Conservation (phyloP, 1,140 invertebrate genomes). For the Sinella curviseta region DNA sequence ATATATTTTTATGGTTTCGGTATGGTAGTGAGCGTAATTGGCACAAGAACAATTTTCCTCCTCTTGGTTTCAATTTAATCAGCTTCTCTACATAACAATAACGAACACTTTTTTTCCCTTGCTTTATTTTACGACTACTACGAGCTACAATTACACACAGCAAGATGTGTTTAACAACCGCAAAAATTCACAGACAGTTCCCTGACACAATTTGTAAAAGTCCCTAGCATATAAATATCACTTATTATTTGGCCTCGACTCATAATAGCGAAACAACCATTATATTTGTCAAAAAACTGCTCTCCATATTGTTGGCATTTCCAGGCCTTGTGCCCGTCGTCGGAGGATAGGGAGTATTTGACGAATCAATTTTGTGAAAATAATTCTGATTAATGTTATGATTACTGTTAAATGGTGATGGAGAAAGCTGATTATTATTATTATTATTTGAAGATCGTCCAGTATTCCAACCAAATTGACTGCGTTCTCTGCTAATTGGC, state of each 20-base stretch:
- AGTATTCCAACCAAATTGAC: neutral
- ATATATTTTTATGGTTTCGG: too few species aligned
- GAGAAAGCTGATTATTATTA: too few species aligned
- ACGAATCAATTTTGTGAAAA: neutral
- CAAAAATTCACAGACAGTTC: neutral
- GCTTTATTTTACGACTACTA: too few species aligned
- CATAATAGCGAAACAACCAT: conserved; percentile 16
- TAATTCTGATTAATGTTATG: neutral
- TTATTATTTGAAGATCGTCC: neutral
- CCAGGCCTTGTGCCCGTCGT: neutral
- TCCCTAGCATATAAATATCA: too few species aligned
- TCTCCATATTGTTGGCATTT: neutral
- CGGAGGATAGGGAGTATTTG: neutral
- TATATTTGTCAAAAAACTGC: neutral
- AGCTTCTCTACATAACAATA: neutral
- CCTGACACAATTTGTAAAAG: too few species aligned
- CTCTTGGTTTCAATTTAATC: neutral
- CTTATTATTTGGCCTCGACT: neutral
- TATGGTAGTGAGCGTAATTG: too few species aligned
- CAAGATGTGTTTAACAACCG: too few species aligned
- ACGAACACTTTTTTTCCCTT: too few species aligned
- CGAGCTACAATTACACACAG: too few species aligned
- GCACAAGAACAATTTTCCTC: too few species aligned
- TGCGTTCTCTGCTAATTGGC: neutral
- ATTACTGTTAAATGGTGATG: too few species aligned